Evolutionary conservation across 1,140 invertebrate genomes (phyloP), one percentile per base, ranked within the genome.

Genomic region (Drosophila repletoides): DNA sequence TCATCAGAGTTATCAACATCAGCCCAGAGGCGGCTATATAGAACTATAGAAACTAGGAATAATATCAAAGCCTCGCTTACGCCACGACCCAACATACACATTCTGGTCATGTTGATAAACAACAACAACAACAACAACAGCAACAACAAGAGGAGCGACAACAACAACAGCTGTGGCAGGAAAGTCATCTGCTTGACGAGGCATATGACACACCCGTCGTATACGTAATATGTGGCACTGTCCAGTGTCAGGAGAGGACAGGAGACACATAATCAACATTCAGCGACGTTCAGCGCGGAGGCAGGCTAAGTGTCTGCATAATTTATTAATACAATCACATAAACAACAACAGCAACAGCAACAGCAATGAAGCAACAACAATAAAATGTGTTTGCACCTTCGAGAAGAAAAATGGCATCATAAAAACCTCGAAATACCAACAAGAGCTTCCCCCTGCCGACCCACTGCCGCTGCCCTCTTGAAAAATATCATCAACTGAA

Each of bases 1-100:
- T 86, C 81, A 86, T 88, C 81, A 86, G 83, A 84, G 81, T 86
- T 86, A 86, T 86, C 81, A 86, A 68, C 81, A 74, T 66, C 46
- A n/a, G 40, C 43, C 81, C 76, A 45, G 69, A 88, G 83, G 80
- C 80, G 61, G 61, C 48, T n/a, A n/a, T n/a, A n/a, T n/a, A 41
- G 65, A 63, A 67, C 69, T 74, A 71, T 24, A 67, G 31, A 26
- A 51, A 41, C 38, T 59, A 51, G 53, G 55, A 31, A 71, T 53
- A 53, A n/a, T 31, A 46, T 22, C 34, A 46, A 53, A 17, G 58
- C 48, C 36, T 61, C 24, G 55, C 31, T 28, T 22, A 56, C 17
- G 24, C 15, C 22, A 55, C 60, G 21, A 45, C 12, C n/a, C 48
- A 36, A 26, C 52, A 34, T 65, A 49, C 43, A 65, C 15, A 43